Conservation (phyloP, 1,140 invertebrate genomes). For the Drosophila trapezifrons region DNA sequence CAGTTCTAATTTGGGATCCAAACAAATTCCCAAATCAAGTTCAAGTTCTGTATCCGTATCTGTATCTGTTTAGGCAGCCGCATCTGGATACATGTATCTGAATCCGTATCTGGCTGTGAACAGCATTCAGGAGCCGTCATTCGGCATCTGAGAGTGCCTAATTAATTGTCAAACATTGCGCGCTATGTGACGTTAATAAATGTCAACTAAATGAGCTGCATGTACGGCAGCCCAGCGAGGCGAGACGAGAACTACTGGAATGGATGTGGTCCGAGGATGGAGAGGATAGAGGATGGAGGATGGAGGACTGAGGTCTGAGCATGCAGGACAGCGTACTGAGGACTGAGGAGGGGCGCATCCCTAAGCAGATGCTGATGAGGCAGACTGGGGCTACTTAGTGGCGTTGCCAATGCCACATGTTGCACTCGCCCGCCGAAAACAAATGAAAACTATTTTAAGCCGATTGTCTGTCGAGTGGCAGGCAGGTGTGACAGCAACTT, state of each 20-base stretch:
- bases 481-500: conserved; percentile 39
- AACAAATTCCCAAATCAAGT: conserved; percentile 29
- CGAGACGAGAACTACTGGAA: conserved; percentile 47
- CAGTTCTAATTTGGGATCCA: conserved; percentile 33
- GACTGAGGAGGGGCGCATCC: conserved; percentile 1
- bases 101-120: conserved; percentile 7
- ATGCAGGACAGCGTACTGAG: background rate
- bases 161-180: conserved; percentile 82
- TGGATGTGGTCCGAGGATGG: conserved; percentile 31
- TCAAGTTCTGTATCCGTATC: conserved; percentile 24
- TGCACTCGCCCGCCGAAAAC: conserved; percentile 63
- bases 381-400: conserved; percentile 67
- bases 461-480: conserved; percentile 49
- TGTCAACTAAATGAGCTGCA: conserved; percentile 82
- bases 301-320: background rate
- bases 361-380: conserved; percentile 47
- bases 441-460: conserved; percentile 81
- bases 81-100: conserved; percentile 12
- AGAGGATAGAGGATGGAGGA: conserved; percentile 11
- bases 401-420: conserved; percentile 78
- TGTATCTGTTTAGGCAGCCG: conserved; percentile 2
- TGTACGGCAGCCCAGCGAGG: conserved; percentile 52
- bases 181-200: conserved; percentile 80
- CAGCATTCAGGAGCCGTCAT: conserved; percentile 33
- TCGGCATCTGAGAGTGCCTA: conserved; percentile 62